phyloP scores from a whole-genome alignment of 2,113 vertebrate species.

The Barnardius zonarius region DNA sequence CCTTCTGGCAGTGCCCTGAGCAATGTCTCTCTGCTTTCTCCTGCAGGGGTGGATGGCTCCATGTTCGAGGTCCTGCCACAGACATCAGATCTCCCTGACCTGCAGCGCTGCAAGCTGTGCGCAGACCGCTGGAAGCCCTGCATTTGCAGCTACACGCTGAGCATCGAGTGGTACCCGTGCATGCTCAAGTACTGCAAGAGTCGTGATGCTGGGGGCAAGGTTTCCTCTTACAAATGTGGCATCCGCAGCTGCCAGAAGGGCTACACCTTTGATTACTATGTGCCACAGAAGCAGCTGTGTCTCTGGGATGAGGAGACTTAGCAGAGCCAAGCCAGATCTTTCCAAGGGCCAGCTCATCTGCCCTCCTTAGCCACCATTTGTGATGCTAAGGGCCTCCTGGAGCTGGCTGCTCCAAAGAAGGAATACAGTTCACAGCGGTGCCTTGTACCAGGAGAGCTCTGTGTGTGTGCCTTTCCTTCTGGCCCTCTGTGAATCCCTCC shows the following conservation, averaged over 20 bases:
- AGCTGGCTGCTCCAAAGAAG: neutral
- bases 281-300: constrained; percentile 90
- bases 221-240: constrained; percentile 92
- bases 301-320: constrained; percentile 95
- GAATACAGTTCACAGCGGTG: neutral
- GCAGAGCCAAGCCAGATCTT: neutral
- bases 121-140: constrained; percentile 86
- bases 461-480: neutral
- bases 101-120: constrained; percentile 79
- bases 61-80: constrained; percentile 87
- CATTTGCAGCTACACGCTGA: constrained; percentile 85
- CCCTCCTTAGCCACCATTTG: neutral
- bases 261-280: constrained; percentile 89
- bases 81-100: constrained; percentile 62
- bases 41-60: constrained; percentile 84
- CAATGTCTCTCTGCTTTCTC: neutral
- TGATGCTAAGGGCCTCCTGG: neutral
- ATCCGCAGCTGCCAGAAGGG: constrained; percentile 97
- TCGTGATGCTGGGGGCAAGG: constrained; percentile 78
- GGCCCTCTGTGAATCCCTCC: neutral
- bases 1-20: neutral
- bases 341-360: neutral
- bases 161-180: constrained; percentile 96
- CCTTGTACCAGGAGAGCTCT: neutral
- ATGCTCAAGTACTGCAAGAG: constrained; percentile 93